Evolutionary conservation across 2,888 invertebrate species (phyloP).

Genomic region (Drosophila borborema): DNA sequence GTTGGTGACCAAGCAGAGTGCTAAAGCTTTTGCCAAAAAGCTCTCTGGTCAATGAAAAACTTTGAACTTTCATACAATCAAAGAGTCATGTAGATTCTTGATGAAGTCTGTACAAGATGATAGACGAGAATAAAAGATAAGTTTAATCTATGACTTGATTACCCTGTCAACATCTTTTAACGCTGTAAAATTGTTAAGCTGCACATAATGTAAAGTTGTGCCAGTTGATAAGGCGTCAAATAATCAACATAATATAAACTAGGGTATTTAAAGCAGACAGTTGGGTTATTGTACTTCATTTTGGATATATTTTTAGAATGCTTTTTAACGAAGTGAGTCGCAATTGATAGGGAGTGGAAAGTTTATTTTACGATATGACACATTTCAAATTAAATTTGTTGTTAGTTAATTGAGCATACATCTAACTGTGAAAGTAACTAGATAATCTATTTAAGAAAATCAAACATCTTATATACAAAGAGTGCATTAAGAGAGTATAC

Average conservation of each 20-base stretch:
- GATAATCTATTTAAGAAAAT: background rate
- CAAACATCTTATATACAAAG: background rate
- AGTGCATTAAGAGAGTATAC: background rate
- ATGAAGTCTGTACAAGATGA: constrained; percentile 7
- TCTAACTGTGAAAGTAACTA: background rate
- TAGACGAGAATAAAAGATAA: constrained; percentile 16
- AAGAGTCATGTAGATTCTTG: constrained; percentile 9
- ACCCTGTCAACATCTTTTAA: constrained; percentile 5
- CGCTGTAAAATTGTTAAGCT: constrained; percentile 5
- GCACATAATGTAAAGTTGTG: background rate
- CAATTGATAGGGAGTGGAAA: constrained; percentile 5
- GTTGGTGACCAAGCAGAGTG: constrained; percentile 19
- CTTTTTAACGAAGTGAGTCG: background rate
- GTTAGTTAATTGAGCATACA: background rate
- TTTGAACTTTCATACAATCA: constrained; percentile 31
- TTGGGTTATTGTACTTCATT: background rate
- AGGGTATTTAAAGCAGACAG: constrained; percentile 1
- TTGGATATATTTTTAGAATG: constrained; percentile 9
- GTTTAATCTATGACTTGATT: constrained; percentile 27
- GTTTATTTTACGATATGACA: background rate
- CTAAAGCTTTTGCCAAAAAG: constrained; percentile 50
- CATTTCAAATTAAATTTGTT: background rate
- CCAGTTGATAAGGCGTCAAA: constrained; percentile 4
- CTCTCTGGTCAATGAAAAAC: constrained; percentile 43
- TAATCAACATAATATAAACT: background rate